Conservation (phyloP, 2,797 vertebrate species). For the Halcyon badia region DNA sequence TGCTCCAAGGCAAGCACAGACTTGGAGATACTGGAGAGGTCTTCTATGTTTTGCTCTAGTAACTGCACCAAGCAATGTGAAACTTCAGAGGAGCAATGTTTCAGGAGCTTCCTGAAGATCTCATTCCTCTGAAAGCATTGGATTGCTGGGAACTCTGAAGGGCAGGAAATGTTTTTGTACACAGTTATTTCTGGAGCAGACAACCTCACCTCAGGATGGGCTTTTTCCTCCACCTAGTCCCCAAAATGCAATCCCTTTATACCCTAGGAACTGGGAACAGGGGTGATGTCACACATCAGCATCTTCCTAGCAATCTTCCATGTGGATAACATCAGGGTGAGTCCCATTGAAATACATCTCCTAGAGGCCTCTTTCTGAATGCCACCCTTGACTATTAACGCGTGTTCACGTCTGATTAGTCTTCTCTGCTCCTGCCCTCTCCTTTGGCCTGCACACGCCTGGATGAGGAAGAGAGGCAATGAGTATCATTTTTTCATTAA, state of each 20-base stretch:
- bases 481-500: neutral
- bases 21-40: neutral
- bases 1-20: neutral
- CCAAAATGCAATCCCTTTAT: neutral
- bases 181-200: slow-evolving; percentile 27
- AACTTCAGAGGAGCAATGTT: neutral
- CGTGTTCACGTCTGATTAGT: rapidly evolving
- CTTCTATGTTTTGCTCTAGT: neutral
- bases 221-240: neutral
- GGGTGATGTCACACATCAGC: neutral
- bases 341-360: neutral
- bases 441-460: neutral
- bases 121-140: neutral
- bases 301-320: neutral
- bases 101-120: slow-evolving; percentile 12
- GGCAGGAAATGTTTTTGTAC: slow-evolving; percentile 13
- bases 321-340: neutral
- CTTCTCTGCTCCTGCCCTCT: neutral
- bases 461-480: neutral
- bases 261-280: neutral
- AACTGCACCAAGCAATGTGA: neutral
- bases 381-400: rapidly evolving
- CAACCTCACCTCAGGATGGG: neutral
- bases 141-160: neutral
- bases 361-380: neutral